A percentile compares a stretch with the other conserved stretches of the same genome.
phyloP scores from a whole-genome alignment of 2,888 invertebrate genomes.

The Luperina testacea region DNA sequence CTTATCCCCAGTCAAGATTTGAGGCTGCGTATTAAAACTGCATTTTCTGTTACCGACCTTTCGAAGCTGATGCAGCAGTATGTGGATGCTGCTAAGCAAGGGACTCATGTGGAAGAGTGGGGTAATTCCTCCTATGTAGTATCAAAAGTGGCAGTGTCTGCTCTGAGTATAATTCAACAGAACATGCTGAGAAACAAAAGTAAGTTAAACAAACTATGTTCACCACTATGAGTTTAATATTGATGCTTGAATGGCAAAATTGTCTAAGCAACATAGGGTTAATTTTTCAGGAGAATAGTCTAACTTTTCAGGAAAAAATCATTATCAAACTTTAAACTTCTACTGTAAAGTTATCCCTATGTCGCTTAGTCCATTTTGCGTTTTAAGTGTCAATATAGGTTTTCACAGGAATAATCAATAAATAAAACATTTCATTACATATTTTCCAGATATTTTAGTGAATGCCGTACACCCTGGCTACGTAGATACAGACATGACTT shows the following conservation, averaged over 20 bases:
- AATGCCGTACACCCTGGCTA: constrained; percentile 94
- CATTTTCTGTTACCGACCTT: constrained; percentile 90
- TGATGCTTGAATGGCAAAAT: too few species aligned
- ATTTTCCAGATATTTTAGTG: constrained; percentile 87
- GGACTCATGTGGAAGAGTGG: constrained; percentile 87
- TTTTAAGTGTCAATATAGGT: background rate
- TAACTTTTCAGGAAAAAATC: too few species aligned
- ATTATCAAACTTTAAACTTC: too few species aligned
- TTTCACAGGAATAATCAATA: background rate
- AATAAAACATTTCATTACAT: background rate
- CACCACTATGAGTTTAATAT: background rate
- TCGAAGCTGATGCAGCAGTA: constrained; percentile 92
- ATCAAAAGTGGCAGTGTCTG: constrained; percentile 94
- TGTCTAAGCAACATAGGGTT: too few species aligned
- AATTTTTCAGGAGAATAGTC: too few species aligned
- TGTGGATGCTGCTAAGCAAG: constrained; percentile 89
- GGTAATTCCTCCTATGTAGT: constrained; percentile 91
- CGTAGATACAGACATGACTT: constrained; percentile 94
- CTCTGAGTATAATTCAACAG: constrained; percentile 92
- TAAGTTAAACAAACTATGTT: constrained; percentile 3
- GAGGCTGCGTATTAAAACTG: constrained; percentile 86
- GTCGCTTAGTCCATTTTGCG: too few species aligned
- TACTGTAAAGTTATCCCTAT: too few species aligned
- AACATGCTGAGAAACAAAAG: background rate
- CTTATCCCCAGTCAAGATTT: constrained; percentile 89